These are phyloP conservation scores for Adrianichthys oophorus DNA, from an alignment of 2,797 vertebrate genomes.

Conservation along the genomic window DNA sequence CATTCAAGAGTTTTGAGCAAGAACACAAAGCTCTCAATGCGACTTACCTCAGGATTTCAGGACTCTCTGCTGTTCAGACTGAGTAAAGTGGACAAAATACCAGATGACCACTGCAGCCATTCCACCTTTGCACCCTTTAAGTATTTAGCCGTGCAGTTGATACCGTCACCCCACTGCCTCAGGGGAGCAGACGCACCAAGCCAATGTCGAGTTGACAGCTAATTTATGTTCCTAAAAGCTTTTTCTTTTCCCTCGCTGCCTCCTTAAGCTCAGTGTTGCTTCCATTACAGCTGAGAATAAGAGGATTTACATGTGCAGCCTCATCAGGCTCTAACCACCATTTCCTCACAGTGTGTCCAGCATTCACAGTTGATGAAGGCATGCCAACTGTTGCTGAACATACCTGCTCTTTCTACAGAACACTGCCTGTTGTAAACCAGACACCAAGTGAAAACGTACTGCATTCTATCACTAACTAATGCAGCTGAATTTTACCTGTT, in stretches of 20 bases:
- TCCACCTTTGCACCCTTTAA: slow-evolving; percentile 26
- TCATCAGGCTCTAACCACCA: slow-evolving; percentile 35
- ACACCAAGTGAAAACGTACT: slow-evolving; percentile 12
- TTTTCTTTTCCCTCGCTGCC: slow-evolving; percentile 20
- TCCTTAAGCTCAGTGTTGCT: slow-evolving; percentile 44
- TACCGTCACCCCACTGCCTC: slow-evolving; percentile 45
- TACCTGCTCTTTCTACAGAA: slow-evolving; percentile 26
- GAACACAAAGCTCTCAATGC: slow-evolving; percentile 21
- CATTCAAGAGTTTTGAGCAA: slow-evolving; percentile 29
- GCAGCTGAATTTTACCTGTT: slow-evolving; percentile 25
- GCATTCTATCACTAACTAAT: slow-evolving; percentile 38
- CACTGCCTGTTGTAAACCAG: slow-evolving; percentile 21
- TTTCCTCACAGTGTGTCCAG: slow-evolving; percentile 21
- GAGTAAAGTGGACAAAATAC: slow-evolving; percentile 33
- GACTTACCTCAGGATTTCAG: slow-evolving; percentile 23
- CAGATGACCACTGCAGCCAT: slow-evolving; percentile 34
- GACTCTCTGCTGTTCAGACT: slow-evolving; percentile 25
- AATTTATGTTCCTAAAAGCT: slow-evolving; percentile 60
- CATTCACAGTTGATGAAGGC: slow-evolving; percentile 42
- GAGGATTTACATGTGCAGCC: slow-evolving; percentile 28
- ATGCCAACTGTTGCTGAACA: slow-evolving; percentile 46
- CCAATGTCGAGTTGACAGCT: slow-evolving; percentile 48
- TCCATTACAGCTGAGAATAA: slow-evolving; percentile 36
- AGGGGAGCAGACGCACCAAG: slow-evolving; percentile 35
- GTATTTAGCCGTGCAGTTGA: slow-evolving; percentile 27